Conservation (phyloP, 2,797 vertebrate genomes). For the Poliocrania exsul region DNA sequence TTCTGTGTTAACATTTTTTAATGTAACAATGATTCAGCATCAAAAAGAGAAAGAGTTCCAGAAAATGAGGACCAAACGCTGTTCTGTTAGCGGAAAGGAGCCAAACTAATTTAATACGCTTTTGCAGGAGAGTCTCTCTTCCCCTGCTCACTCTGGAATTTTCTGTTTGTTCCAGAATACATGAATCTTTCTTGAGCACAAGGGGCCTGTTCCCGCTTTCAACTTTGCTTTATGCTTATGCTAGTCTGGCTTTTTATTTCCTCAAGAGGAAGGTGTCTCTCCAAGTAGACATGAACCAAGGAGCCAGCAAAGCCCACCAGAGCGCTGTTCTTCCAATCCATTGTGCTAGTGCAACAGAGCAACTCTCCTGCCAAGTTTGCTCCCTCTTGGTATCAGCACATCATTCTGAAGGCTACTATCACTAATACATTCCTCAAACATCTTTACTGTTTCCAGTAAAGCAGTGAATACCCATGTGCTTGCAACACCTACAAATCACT, state of each 20-base stretch:
- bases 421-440: background rate
- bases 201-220: background rate
- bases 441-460: background rate
- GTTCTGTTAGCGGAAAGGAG: background rate
- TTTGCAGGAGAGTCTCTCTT: background rate
- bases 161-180: background rate
- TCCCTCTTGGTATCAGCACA: background rate
- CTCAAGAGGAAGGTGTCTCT: background rate
- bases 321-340: background rate
- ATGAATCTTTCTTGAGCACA: background rate
- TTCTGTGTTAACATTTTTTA: background rate
- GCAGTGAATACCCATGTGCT: background rate
- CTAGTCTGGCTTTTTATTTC: background rate
- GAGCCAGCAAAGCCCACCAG: background rate
- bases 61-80: background rate
- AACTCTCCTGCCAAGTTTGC: background rate
- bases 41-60: background rate
- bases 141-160: background rate
- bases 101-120: background rate
- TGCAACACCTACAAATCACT: background rate
- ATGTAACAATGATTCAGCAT: background rate
- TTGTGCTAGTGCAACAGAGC: background rate
- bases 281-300: background rate
- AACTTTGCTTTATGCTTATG: background rate
- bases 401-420: background rate